These are phyloP conservation scores for Drosophila jambulina DNA, from an alignment of 1,140 invertebrate genomes.

Conservation along the genomic window DNA sequence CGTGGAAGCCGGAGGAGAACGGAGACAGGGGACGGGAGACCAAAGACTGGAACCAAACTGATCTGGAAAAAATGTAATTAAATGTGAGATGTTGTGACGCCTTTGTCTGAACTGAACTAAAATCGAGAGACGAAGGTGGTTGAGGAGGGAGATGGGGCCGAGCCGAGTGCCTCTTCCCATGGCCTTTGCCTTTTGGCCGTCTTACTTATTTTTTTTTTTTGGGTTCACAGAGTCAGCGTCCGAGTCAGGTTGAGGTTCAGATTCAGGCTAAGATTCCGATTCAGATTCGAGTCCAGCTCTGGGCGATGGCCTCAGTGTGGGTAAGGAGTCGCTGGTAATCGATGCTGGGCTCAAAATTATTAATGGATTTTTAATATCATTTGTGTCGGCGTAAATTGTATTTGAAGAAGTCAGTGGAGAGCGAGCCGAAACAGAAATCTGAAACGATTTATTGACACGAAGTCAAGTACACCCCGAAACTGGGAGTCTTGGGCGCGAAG, in stretches of 20 bases:
- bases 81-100: constrained; percentile 77
- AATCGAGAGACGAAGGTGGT: neutral
- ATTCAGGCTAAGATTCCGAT: constrained; percentile 7
- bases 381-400: constrained; percentile 79
- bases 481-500: too few relatives aligned
- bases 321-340: constrained; percentile 57
- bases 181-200: constrained; percentile 43
- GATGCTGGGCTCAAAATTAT: constrained; percentile 68
- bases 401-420: constrained; percentile 55
- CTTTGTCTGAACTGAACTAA: constrained; percentile 51
- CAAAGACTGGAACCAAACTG: constrained; percentile 16
- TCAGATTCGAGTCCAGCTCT: constrained; percentile 5
- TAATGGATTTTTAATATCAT: constrained; percentile 84
- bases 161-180: constrained; percentile 52
- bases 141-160: neutral
- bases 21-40: neutral
- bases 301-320: too few relatives aligned
- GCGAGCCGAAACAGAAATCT: constrained; percentile 42
- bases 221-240: constrained; percentile 16
- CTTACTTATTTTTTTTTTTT: neutral
- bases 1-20: constrained; percentile 31
- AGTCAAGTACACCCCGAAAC: constrained; percentile 70
- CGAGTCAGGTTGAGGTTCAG: neutral
- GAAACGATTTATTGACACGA: constrained; percentile 83
- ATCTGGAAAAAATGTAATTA: constrained; percentile 68